Evolutionary conservation across 2,797 vertebrate species (phyloP), one percentile per base, ranked within the genome.

Genomic region (Fundulus diaphanus): DNA sequence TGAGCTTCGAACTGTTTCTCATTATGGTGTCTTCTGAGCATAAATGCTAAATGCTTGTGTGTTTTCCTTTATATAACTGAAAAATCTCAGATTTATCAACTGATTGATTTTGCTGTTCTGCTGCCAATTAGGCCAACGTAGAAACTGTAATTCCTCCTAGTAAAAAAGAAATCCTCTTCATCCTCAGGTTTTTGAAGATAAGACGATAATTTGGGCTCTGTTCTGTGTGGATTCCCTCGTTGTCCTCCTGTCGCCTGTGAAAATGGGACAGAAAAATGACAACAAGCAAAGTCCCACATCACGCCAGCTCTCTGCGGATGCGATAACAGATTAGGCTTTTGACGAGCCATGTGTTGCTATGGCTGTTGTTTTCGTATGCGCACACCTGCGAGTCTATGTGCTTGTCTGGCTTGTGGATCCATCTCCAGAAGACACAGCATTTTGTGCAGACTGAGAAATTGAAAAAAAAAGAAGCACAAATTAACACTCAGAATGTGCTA

Each of bases 231-330:
- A 85, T 57, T 44, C 79, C 52, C 70, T 88, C 70, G 31, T 78
- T 82, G 81, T 92, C 84, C 87, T 82, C 86, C 79, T 82, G 86
- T 82, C 8, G 52, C 71, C 83, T 80, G 57, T 82, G 73, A 87
- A 90, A 91, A 90, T 78, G 56, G 63, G 90, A 79, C 90, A 86
- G 73, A 85, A 81, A 83, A 81, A 82, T 82, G 76, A 89, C 40
- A 46, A 69, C 73, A 76, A 67, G 83, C 75, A 77, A 85, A 85
- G 76, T 80, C 77, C 84, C 78, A 49, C 85, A 88, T 92, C 84
- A 76, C 51, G 68, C 70, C 70, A 44, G 11, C 52, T 90, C 88
- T 86, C 86, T 68, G 68, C 59, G 85, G 87, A 86, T 71, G 80
- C 6, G 2, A 54, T 61, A 86, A 78, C 80, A 85, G 73, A 92